Evolutionary conservation across 1,140 invertebrate species (phyloP).

Genomic region (Hermetia illucens): DNA sequence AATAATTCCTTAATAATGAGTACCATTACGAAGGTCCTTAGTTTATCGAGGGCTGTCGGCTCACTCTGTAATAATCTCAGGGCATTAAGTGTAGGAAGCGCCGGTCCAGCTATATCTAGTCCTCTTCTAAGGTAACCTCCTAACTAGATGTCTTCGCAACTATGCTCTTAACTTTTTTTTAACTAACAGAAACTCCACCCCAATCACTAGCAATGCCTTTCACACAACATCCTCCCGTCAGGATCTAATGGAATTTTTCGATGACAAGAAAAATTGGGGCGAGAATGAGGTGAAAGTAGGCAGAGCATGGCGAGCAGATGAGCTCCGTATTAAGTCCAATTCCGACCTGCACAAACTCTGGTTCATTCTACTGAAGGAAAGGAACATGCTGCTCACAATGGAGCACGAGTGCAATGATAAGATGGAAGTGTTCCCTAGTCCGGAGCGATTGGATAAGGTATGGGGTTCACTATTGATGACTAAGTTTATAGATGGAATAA

Average conservation of each 20-base stretch:
- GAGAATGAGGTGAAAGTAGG: constrained; percentile 65
- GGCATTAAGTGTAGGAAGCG: too few species aligned
- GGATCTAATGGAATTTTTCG: constrained; percentile 85
- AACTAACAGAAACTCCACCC: too few species aligned
- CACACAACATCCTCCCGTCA: constrained; percentile 31
- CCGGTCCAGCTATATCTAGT: too few species aligned
- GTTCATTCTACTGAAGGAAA: constrained; percentile 91
- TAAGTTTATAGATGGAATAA: background rate
- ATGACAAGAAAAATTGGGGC: constrained; percentile 75
- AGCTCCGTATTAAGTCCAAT: constrained; percentile 90
- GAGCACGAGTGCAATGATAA: constrained; percentile 63
- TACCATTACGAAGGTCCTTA: too few species aligned
- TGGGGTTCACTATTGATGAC: constrained; percentile 3
- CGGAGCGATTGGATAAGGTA: constrained; percentile 91
- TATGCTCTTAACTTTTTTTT: too few species aligned
- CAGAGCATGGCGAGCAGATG: constrained; percentile 78
- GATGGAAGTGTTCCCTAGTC: constrained; percentile 71
- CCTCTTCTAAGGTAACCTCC: too few species aligned
- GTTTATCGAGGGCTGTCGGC: too few species aligned
- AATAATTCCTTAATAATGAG: too few species aligned
- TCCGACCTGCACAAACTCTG: constrained; percentile 95
- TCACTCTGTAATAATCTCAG: too few species aligned
- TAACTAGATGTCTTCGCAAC: too few species aligned
- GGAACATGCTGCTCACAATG: constrained; percentile 96
- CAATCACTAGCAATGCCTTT: constrained; percentile 8